These are phyloP conservation scores for Dione juno DNA, from an alignment of 2,888 invertebrate genomes.

Conservation along the genomic window DNA sequence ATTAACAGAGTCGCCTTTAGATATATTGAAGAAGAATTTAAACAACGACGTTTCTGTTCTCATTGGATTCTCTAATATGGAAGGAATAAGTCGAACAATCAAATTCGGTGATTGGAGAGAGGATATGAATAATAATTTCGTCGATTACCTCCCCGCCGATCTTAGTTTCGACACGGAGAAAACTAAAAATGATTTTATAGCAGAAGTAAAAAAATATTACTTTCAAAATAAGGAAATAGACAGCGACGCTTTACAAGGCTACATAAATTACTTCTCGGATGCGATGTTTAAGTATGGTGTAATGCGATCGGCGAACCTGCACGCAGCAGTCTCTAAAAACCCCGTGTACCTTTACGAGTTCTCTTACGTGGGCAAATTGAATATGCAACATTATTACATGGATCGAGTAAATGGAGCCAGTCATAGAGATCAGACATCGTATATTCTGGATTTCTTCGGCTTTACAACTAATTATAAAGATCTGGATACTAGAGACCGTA, in stretches of 20 bases:
- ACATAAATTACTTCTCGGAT: conserved; percentile 73
- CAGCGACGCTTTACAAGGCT: conserved; percentile 58
- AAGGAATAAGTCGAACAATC: conserved; percentile 70
- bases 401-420: conserved; percentile 70
- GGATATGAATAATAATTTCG: conserved; percentile 71
- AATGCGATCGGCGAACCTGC: conserved; percentile 68
- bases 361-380: conserved; percentile 68
- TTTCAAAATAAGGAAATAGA: conserved; percentile 64
- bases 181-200: conserved; percentile 54
- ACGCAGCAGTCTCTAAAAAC: conserved; percentile 54
- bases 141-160: conserved; percentile 70
- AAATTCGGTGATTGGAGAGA: conserved; percentile 67
- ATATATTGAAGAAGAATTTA: conserved; percentile 60
- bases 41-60: conserved; percentile 62
- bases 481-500: conserved; percentile 66
- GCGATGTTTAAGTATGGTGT: conserved; percentile 74
- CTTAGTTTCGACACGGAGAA: conserved; percentile 58
- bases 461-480: conserved; percentile 63
- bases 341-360: conserved; percentile 73
- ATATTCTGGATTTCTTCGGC: conserved; percentile 68
- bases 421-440: conserved; percentile 74
- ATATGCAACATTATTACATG: conserved; percentile 65
- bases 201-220: conserved; percentile 61
- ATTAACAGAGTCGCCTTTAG: conserved; percentile 70
- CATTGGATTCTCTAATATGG: conserved; percentile 73